Evolutionary conservation across 2,113 vertebrate genomes (phyloP), one percentile per base, ranked within the genome.

Genomic region (Illadopsis cleaveri): DNA sequence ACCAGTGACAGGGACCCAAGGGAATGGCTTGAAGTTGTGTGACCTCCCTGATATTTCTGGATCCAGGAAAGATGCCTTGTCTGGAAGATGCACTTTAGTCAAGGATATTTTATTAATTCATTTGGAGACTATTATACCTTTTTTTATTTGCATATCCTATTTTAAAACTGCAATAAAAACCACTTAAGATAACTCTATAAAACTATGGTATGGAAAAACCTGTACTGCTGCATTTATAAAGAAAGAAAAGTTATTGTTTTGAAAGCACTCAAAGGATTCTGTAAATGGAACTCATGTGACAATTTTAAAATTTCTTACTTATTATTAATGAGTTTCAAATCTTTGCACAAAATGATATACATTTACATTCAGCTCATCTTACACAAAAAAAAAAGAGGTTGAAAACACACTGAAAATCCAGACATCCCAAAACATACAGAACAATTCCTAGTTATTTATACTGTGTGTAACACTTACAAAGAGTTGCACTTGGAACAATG

Each of bases 401-500:
- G 21, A 69, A 82, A 79, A 66, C 8, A 53, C 10, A 77, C 27
- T 50, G 45, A 93, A 81, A 83, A 76, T 42, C 16, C 17, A 95
- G 40, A 54, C 35, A 84, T 66, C 11, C 5, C 50, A 84, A 89
- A 83, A 68, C 25, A 86, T 3, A 58, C 0, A 77, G 17, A 90
- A 40, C 15, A 77, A 68, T 53, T 69, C 45, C 11, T 75, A 93
- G 56, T 37, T 76, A 53, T 11, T 76, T 69, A 44, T 44, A 42
- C 12, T 65, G 77, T 35, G 11, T 65, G 54, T 94, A 96, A 94
- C n/a, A 98, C 99, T 97, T 98, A 99, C 99, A 99, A 86, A 30
- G 95, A 95, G 45, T 96, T 97, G 95, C 99, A 99, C 83, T 98
- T 98, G 95, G 98, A 97, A 91, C 99, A 99, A 96, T 98, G 97